phyloP scores from a whole-genome alignment of 37 sponge, comb jelly and placozoan genomes.

The Haliclona indistincta region DNA sequence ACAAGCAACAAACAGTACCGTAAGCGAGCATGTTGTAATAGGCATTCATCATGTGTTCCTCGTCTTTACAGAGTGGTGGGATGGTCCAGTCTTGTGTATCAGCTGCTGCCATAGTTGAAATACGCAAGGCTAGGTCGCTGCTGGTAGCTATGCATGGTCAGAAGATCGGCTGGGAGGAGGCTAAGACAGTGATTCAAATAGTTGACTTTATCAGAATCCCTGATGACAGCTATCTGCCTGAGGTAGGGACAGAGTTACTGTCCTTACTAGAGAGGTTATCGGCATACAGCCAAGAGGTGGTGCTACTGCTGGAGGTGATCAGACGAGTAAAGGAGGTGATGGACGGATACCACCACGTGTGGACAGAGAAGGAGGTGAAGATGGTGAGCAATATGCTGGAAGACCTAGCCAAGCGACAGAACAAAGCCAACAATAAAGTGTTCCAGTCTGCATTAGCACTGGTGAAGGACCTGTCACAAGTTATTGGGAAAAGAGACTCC shows the following conservation, averaged over 20 bases:
- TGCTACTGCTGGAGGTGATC: constrained; percentile 26
- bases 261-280: constrained; percentile 2
- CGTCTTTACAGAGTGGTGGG: neutral
- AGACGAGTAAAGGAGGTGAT: constrained; percentile 13
- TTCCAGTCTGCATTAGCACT: constrained; percentile 54
- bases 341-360: constrained; percentile 23
- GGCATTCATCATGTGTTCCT: no score
- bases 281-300: neutral
- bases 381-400: neutral
- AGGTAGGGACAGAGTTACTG: constrained; percentile 44
- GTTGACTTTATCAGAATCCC: constrained; percentile 28
- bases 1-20: no score
- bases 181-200: constrained; percentile 4
- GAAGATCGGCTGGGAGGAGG: neutral
- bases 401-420: neutral
- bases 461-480: constrained; percentile 45
- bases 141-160: constrained; percentile 2
- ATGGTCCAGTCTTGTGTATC: constrained; percentile 6
- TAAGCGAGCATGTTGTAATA: no score
- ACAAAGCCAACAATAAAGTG: neutral
- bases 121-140: constrained; percentile 39
- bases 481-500: no score
- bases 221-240: constrained; percentile 25
- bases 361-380: constrained; percentile 23
- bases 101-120: constrained; percentile 58